Conservation (phyloP, 2,888 invertebrate genomes). For the Tetramorium bicarinatum region DNA sequence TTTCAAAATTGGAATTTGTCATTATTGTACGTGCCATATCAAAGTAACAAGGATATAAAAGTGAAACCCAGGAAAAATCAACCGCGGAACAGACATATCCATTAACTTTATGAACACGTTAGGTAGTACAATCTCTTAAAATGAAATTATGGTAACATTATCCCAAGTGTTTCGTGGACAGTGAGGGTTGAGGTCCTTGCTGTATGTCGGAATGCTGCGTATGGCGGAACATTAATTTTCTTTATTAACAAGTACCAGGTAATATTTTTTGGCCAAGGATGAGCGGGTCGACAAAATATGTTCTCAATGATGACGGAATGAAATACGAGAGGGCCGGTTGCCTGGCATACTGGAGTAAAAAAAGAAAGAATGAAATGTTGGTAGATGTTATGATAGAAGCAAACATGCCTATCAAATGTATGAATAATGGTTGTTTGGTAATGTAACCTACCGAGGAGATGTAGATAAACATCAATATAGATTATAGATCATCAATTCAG, state of each 20-base stretch:
- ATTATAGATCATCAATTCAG: slow-evolving; percentile 48
- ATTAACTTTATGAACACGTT: not conserved
- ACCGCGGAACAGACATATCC: not conserved
- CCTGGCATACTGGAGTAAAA: not conserved
- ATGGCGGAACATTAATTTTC: slow-evolving; percentile 25
- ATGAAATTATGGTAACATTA: not conserved
- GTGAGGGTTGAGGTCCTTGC: not conserved
- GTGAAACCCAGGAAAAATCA: not conserved
- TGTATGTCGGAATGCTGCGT: not conserved
- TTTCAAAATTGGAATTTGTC: slow-evolving; percentile 1
- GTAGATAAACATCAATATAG: slow-evolving; percentile 49
- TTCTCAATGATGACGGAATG: slow-evolving; percentile 39
- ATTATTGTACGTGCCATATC: not conserved
- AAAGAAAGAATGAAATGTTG: slow-evolving; percentile 44
- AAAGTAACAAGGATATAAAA: not conserved
- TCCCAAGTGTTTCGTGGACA: not conserved
- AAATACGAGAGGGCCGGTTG: slow-evolving; percentile 33
- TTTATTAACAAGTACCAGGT: slow-evolving; percentile 1
- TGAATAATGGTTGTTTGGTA: slow-evolving; percentile 53
- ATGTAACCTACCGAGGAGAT: slow-evolving; percentile 36
- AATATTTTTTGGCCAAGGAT: slow-evolving; percentile 14
- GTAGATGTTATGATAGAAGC: slow-evolving; percentile 23
- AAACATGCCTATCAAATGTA: slow-evolving; percentile 49
- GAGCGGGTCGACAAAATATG: slow-evolving; percentile 21
- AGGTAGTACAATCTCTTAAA: not conserved